Conservation (phyloP, 2,797 vertebrate genomes). For the Catamblyrhynchus diadema region DNA sequence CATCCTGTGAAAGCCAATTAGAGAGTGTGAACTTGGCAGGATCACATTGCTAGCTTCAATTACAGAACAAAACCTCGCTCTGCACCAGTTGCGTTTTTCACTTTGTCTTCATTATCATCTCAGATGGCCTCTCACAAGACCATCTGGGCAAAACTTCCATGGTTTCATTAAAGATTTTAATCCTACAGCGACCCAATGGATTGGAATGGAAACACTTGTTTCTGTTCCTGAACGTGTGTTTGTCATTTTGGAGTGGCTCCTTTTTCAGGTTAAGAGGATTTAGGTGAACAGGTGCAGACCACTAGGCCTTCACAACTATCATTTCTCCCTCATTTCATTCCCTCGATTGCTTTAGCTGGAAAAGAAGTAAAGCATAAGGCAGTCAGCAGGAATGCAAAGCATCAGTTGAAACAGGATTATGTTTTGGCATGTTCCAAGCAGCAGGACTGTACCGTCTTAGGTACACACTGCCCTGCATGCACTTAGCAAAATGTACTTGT, state of each 20-base stretch:
- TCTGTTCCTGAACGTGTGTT: accelerated
- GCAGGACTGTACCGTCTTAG: background rate
- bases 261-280: background rate
- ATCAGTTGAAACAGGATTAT: background rate
- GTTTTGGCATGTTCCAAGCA: background rate
- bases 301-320: constrained; percentile 9
- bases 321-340: constrained; percentile 30
- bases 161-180: background rate
- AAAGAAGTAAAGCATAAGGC: background rate
- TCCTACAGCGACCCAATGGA: background rate
- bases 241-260: background rate
- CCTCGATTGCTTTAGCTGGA: background rate
- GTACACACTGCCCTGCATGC: background rate
- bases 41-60: background rate
- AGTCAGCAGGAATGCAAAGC: constrained; percentile 14
- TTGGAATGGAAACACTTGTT: background rate
- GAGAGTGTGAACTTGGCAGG: constrained; percentile 52
- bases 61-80: background rate
- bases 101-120: background rate
- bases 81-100: background rate
- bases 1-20: constrained; percentile 82
- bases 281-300: constrained; percentile 36
- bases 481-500: background rate
- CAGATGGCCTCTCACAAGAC: background rate
- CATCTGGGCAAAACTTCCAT: constrained; percentile 2